phyloP scores from a whole-genome alignment of 2,113 vertebrate genomes.

The Brachionichthys hirsutus region DNA sequence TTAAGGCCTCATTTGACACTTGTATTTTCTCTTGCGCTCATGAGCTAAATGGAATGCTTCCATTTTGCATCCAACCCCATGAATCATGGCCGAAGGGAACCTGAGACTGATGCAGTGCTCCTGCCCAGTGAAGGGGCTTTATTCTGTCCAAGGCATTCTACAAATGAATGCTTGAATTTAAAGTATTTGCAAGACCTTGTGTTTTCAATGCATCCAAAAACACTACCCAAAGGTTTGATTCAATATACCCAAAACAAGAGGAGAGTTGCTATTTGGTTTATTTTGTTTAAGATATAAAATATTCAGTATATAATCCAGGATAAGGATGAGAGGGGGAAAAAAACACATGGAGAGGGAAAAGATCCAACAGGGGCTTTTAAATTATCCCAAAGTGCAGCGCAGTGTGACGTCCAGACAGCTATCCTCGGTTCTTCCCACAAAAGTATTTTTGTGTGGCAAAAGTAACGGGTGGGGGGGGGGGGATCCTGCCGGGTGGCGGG shows the following conservation, averaged over 20 bases:
- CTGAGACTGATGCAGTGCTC: constrained; percentile 62
- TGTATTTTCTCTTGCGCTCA: constrained; percentile 71
- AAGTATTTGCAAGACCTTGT: constrained; percentile 66
- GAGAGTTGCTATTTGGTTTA: constrained; percentile 64
- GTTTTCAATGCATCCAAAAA: constrained; percentile 45
- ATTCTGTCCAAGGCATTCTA: constrained; percentile 75
- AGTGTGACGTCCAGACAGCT: constrained; percentile 83
- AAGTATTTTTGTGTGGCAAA: constrained; percentile 76
- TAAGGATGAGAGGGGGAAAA: constrained; percentile 63
- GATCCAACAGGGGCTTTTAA: constrained; percentile 79
- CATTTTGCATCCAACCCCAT: constrained; percentile 59
- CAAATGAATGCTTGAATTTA: constrained; percentile 78
- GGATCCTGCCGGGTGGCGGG: constrained; percentile 67
- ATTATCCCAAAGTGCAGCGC: constrained; percentile 78
- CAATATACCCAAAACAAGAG: constrained; percentile 65
- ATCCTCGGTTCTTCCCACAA: constrained; percentile 78
- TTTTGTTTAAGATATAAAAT: constrained; percentile 71
- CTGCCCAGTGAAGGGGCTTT: constrained; percentile 58
- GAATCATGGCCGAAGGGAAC: constrained; percentile 63
- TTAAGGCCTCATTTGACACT: constrained; percentile 66
- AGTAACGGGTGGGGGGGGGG: constrained; percentile 35
- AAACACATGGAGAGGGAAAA: constrained; percentile 65
- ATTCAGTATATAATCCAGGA: constrained; percentile 74
- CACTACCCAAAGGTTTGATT: constrained; percentile 60
- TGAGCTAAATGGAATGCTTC: constrained; percentile 63